These are phyloP conservation scores for Pocota personata DNA, from an alignment of 2,888 invertebrate genomes.

Conservation along the genomic window DNA sequence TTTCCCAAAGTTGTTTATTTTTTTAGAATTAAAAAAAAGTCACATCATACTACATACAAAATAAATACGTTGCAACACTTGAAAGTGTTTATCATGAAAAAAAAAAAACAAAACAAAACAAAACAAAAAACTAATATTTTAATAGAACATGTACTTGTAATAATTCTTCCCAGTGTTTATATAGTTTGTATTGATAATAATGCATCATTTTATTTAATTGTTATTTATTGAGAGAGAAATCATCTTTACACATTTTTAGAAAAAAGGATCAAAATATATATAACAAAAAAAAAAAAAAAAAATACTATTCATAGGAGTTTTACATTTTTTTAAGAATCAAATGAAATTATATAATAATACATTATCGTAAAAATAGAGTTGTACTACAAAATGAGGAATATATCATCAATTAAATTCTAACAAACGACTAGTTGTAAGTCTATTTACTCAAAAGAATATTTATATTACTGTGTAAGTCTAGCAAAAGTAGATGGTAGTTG, in stretches of 20 bases:
- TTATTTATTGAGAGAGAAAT: conserved; percentile 65
- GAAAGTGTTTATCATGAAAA: conserved; percentile 1
- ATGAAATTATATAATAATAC: conserved; percentile 50
- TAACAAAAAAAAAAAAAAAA: background rate
- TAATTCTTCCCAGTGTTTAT: conserved; percentile 55
- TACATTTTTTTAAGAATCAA: conserved; percentile 70
- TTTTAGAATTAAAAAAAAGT: conserved; percentile 5
- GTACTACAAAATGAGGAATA: conserved; percentile 55
- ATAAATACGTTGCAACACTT: conserved; percentile 12
- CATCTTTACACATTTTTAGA: conserved; percentile 34
- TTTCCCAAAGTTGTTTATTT: conserved; percentile 55
- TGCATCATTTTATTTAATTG: conserved; percentile 58
- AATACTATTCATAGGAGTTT: conserved; percentile 59
- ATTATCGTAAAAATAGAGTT: conserved; percentile 51
- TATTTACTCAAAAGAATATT: conserved; percentile 70
- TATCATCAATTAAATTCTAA: conserved; percentile 72
- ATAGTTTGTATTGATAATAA: conserved; percentile 48
- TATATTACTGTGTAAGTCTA: conserved; percentile 68
- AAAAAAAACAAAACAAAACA: background rate
- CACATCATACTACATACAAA: conserved; percentile 22
- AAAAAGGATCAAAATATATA: conserved; percentile 51
- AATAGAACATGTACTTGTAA: conserved; percentile 27
- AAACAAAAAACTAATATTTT: background rate
- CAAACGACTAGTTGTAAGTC: conserved; percentile 67
- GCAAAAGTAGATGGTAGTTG: conserved; percentile 61